These are phyloP conservation scores for Neotragus pygmaeus DNA, from an alignment of 2,113 vertebrate species.

Conservation along the genomic window DNA sequence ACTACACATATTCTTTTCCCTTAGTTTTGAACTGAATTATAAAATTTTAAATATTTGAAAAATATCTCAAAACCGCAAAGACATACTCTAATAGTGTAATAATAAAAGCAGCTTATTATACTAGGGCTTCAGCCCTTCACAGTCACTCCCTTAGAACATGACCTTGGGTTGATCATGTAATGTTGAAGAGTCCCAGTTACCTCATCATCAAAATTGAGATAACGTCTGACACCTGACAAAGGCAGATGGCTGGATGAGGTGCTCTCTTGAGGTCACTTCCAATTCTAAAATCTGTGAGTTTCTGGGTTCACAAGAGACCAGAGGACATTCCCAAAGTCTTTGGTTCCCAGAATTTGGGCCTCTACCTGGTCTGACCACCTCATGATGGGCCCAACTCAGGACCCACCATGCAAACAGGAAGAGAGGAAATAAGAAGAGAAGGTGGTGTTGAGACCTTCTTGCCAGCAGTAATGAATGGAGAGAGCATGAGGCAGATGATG, in stretches of 20 bases:
- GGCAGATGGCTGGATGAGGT: slow-evolving; percentile 31
- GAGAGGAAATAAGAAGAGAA: neutral
- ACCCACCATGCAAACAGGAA: neutral
- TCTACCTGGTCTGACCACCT: neutral
- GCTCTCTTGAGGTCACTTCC: slow-evolving; percentile 16
- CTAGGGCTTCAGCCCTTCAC: neutral
- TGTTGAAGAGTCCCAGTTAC: neutral
- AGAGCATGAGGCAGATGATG: neutral
- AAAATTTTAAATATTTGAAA: neutral
- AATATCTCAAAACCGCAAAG: neutral
- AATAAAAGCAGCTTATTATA: neutral
- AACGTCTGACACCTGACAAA: slow-evolving; percentile 49
- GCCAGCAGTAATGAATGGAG: neutral
- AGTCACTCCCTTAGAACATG: neutral
- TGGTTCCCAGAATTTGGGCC: neutral
- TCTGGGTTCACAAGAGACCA: neutral
- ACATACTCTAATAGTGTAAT: neutral
- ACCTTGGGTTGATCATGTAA: slow-evolving; percentile 1
- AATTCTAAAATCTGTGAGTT: neutral
- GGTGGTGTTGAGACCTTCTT: neutral
- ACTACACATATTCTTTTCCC: neutral
- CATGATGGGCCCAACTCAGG: neutral
- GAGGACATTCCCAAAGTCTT: neutral
- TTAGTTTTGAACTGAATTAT: neutral
- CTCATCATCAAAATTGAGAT: slow-evolving; percentile 55